A percentile compares a stretch with the other conserved stretches of the same genome.
phyloP scores from a whole-genome alignment of 2,113 vertebrate genomes.

The Ceratotherium simum region DNA sequence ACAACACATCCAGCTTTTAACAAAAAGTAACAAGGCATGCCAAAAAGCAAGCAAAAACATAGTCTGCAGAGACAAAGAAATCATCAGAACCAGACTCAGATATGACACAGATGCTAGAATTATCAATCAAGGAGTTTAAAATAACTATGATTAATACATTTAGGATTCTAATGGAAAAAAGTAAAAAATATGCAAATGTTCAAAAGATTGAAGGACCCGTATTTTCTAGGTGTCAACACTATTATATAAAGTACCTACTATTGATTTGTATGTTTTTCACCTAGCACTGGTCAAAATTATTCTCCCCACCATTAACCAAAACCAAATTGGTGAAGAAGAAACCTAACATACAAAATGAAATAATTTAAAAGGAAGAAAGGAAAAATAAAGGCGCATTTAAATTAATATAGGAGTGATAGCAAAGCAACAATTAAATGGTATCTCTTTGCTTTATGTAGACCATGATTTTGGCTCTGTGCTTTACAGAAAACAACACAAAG shows the following conservation, averaged over 20 bases:
- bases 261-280: neutral
- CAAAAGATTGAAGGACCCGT: neutral
- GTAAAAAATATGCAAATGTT: neutral
- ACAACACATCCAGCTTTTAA: neutral
- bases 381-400: neutral
- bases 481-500: neutral
- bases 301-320: neutral
- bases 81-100: neutral
- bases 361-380: neutral
- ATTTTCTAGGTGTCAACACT: neutral
- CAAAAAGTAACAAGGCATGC: neutral
- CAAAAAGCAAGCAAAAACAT: neutral
- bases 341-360: neutral
- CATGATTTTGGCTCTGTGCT: neutral
- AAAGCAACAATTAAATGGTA: neutral
- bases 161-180: neutral
- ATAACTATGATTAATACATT: neutral
- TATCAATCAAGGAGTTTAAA: neutral
- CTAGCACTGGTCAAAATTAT: neutral
- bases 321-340: neutral
- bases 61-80: neutral
- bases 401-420: neutral
- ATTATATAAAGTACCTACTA: neutral
- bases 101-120: neutral
- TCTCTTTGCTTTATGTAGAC: neutral